phyloP scores from a whole-genome alignment of 2,113 vertebrate genomes.

The Carassius auratus region DNA sequence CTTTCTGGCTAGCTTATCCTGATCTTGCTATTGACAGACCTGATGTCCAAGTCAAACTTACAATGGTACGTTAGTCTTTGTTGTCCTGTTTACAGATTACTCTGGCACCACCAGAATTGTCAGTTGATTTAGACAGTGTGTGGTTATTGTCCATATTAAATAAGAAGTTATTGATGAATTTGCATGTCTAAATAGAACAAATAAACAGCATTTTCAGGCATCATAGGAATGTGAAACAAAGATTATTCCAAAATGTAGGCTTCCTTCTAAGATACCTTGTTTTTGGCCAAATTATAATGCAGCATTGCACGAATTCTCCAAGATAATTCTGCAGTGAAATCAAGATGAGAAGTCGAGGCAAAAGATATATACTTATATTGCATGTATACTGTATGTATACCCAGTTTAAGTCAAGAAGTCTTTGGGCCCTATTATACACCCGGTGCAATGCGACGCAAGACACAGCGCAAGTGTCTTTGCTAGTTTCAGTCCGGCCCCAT shows the following conservation, averaged over 20 bases:
- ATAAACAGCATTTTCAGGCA: not conserved
- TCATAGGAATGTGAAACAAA: not conserved
- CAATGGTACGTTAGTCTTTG: not conserved
- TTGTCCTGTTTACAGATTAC: not conserved
- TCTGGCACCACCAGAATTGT: too few relatives aligned
- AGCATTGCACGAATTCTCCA: not conserved
- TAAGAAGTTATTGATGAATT: not conserved
- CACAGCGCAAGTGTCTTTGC: too few relatives aligned
- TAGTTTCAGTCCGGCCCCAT: too few relatives aligned
- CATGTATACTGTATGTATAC: too few relatives aligned
- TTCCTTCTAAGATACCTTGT: too few relatives aligned
- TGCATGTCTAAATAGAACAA: not conserved
- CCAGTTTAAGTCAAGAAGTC: too few relatives aligned
- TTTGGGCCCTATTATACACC: too few relatives aligned
- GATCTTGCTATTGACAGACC: not conserved
- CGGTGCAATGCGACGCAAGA: too few relatives aligned
- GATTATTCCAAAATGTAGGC: too few relatives aligned
- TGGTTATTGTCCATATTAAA: not conserved
- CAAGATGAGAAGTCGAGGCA: not conserved
- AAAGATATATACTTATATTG: not conserved
- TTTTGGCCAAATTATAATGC: not conserved
- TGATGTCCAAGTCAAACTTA: constrained; percentile 6
- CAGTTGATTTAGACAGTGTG: not conserved
- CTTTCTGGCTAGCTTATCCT: constrained; percentile 15
- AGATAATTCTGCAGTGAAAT: not conserved